Base-by-base conservation (phyloP, 2,113 vertebrate species). In the Gadus chalcogrammus region DNA sequence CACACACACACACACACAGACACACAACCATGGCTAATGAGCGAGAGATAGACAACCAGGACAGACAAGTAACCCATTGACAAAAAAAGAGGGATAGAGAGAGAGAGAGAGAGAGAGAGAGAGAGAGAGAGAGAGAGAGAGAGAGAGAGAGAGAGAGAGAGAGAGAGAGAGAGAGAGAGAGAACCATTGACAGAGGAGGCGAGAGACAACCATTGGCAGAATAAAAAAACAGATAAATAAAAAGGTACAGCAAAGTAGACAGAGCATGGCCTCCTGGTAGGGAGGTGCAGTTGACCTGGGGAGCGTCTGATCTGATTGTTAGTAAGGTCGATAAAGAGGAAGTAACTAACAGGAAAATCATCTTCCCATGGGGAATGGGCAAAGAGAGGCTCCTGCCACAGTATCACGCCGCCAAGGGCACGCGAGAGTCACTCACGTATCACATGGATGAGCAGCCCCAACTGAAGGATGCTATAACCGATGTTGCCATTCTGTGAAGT, bases 361-460 rank as follows among this genome's bases (percentile, higher is more conserved):
- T 61, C 76, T 63, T 78, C 74, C 77, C 60, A 67, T 58, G 27
- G 69, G 24, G 69, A 77, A 67, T 59, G 66, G 81, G 70, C 58
- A 69, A 74, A 76, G 70, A 70, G 68, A 75, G 77, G 58, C 64
- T 15, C 66, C 65, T 65, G 69, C 69, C 68, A 35, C 6, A 35
- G 60, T 15, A 18, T 15, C 55, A 60, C 3, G 58, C 66, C 60
- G 66, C 76, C 72, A 68, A 71, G 76, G 74, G 74, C 82, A 74
- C 74, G 72, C 69, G 61, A 71, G 72, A 75, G 71, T 79, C 80
- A 67, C 13, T 79, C 75, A 79, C 77, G 75, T 67, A 80, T 85
- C 74, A 76, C 27, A 77, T 74, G 81, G 75, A 78, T 69, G 74
- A 84, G 64, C 82, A 74, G 65, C 64, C 63, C 65, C 65, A 79